Evolutionary conservation across 1,140 invertebrate genomes (phyloP), one percentile per base, ranked within the genome.

Genomic region (Telenomus remus): DNA sequence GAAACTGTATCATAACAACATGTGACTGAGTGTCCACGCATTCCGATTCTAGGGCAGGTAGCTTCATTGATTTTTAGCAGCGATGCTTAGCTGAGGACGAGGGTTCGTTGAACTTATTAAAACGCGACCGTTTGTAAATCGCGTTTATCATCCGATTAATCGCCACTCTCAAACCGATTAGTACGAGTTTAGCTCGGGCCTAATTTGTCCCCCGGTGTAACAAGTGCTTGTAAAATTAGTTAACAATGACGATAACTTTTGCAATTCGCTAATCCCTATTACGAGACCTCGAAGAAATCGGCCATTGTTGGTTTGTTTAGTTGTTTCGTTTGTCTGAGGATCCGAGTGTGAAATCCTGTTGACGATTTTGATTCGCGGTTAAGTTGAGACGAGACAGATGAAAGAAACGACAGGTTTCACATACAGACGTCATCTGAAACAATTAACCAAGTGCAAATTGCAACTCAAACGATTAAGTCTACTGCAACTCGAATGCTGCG

Each of bases 11-110:
- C 43, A 16, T 54, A 59, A 60, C 51, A 59, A 73, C 70, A 48
- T 64, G 68, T 27, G 27, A 56, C 43, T 8, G 48, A 60, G 11
- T 70, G 56, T 71, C 48, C 50, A 57, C 19, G 35, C 19, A 48
- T 65, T 73, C 55, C n/a, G 37, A 65, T 73, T 80, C 71, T 73
- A 79, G 74, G 79, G 47, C 70, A 79, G 54, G 63, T 79, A 73
- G 70, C 78, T 77, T 56, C 66, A 81, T 81, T 70, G 80, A 81
- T 81, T 81, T 81, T 80, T 79, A 73, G 57, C 64, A 39, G 39
- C 50, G 4, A 46, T 68, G 53, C 16, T 71, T 60, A 65, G 43
- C 27, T 48, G 57, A 66, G 42, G 49, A 54, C 46, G 39, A 5
- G 35, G 44, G 80, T 60, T 75, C 80, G 39, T 63, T 76, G 79